Evolutionary conservation across 2,888 invertebrate genomes (phyloP).

Genomic region (Caenorhabditis sulstoni): DNA sequence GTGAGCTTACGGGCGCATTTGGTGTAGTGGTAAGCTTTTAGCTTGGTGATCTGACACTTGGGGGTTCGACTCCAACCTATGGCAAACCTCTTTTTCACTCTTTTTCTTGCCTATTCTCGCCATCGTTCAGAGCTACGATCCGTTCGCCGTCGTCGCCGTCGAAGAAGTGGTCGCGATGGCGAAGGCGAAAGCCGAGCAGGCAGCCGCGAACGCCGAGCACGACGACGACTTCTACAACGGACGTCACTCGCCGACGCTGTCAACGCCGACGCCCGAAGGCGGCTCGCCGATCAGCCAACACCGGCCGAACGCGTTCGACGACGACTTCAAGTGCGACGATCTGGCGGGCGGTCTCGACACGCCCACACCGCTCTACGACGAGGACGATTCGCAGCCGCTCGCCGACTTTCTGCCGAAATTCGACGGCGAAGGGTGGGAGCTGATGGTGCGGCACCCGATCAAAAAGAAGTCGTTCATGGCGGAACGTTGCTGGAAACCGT

Average conservation of each 20-base stretch:
- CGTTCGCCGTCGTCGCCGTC: constrained; percentile 79
- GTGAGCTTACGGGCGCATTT: no score
- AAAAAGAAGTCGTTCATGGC: constrained; percentile 90
- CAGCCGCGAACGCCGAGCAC: constrained; percentile 62
- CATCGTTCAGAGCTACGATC: constrained; percentile 76
- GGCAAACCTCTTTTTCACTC: no score
- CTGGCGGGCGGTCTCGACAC: constrained; percentile 59
- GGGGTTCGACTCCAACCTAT: no score
- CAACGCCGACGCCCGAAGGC: constrained; percentile 79
- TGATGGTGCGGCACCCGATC: constrained; percentile 88
- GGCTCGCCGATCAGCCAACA: constrained; percentile 75
- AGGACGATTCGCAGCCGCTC: constrained; percentile 92
- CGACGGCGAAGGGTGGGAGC: constrained; percentile 91
- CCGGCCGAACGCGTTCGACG: constrained; percentile 79
- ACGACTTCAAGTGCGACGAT: constrained; percentile 76
- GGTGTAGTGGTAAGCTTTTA: no score
- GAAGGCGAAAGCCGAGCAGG: constrained; percentile 75
- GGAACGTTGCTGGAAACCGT: constrained; percentile 93
- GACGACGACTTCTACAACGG: constrained; percentile 72
- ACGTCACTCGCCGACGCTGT: constrained; percentile 70
- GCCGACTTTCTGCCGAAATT: constrained; percentile 91
- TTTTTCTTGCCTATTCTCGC: no score
- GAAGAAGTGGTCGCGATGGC: constrained; percentile 80
- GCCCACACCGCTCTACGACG: constrained; percentile 87
- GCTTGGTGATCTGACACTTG: no score